Evolutionary conservation across 2,797 vertebrate species (phyloP).

Genomic region (Gobio occitaniae): DNA sequence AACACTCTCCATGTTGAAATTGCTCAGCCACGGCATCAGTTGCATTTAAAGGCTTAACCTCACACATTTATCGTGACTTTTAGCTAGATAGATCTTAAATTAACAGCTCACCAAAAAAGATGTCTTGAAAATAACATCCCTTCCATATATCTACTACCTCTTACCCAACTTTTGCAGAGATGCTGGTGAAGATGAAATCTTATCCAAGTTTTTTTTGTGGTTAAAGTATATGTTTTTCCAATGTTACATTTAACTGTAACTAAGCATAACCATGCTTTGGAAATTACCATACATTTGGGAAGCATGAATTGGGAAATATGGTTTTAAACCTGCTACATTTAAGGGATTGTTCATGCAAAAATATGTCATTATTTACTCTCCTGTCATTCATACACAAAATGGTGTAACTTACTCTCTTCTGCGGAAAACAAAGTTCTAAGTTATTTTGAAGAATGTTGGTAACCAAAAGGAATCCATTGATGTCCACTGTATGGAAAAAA

Average conservation of each 20-base stretch:
- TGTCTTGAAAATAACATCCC: neutral
- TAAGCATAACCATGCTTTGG: constrained; percentile 42
- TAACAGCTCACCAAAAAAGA: neutral
- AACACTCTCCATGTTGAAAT: constrained; percentile 35
- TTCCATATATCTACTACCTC: neutral
- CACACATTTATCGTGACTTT: neutral
- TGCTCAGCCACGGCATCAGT: constrained; percentile 49
- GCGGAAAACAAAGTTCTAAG: neutral
- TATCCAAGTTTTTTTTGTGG: constrained; percentile 3
- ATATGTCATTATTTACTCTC: too few relatives aligned
- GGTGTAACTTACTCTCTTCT: neutral
- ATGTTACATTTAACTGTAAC: constrained; percentile 33
- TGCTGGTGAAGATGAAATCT: neutral
- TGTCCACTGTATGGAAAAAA: neutral
- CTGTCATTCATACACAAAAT: neutral
- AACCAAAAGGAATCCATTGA: neutral
- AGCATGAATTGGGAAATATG: constrained; percentile 3
- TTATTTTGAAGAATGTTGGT: neutral
- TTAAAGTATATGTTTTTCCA: neutral
- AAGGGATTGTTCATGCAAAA: neutral
- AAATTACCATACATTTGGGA: constrained; percentile 40
- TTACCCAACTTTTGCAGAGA: constrained; percentile 7
- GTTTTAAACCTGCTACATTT: neutral
- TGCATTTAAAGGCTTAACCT: constrained; percentile 28
- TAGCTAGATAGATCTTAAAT: neutral